These are phyloP conservation scores for Lerema accius DNA, from an alignment of 1,140 invertebrate species.

Conservation along the genomic window DNA sequence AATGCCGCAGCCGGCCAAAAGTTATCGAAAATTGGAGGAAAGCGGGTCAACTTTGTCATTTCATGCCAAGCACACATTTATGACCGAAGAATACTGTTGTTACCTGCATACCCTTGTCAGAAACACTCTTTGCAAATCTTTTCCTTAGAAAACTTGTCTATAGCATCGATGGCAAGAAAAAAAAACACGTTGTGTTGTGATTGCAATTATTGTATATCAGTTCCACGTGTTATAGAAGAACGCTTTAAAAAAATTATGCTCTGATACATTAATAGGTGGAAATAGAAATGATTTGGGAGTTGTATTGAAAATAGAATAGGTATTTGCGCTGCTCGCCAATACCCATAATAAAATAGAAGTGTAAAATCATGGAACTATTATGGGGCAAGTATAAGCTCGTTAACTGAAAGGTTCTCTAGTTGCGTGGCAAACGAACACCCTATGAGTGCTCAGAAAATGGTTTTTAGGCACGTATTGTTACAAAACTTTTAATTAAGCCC, in stretches of 20 bases:
- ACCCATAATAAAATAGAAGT: no score
- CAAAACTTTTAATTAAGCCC: background rate
- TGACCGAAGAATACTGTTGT: constrained; percentile 40
- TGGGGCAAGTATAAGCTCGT: background rate
- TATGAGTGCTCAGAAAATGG: background rate
- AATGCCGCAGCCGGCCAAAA: constrained; percentile 31
- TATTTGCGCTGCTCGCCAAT: no score
- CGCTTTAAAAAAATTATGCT: no score
- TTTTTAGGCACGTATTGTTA: background rate
- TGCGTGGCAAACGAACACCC: constrained; percentile 1
- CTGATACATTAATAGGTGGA: no score
- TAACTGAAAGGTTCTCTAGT: background rate
- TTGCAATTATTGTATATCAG: no score
- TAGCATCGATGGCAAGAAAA: no score
- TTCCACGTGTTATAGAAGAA: no score
- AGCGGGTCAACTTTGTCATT: constrained; percentile 55
- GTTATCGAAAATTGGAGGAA: constrained; percentile 43
- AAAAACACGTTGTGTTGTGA: no score
- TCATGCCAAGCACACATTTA: constrained; percentile 45
- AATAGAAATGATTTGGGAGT: no score
- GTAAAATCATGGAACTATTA: constrained; percentile 1
- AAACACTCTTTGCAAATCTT: constrained; percentile 41
- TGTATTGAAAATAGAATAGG: no score
- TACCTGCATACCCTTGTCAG: constrained; percentile 42
- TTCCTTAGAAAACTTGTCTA: no score